Conservation (phyloP, 2,113 vertebrate species). For the Atractosteus spatula region DNA sequence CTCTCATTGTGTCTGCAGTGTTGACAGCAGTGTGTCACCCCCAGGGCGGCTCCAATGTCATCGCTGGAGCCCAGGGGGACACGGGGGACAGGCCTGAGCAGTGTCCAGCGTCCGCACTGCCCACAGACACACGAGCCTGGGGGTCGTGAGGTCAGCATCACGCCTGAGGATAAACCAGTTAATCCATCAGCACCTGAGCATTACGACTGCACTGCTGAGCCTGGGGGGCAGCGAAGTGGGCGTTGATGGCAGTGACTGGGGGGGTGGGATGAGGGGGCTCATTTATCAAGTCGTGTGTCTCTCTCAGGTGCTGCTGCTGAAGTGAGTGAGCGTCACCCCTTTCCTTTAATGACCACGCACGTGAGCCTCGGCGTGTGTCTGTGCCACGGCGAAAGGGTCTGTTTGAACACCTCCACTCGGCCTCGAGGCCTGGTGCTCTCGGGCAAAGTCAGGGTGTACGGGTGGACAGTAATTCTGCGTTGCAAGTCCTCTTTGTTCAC, state of each 20-base stretch:
- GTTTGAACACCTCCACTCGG: no score
- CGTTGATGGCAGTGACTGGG: no score
- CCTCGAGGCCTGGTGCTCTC: no score
- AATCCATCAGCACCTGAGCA: constrained; percentile 29
- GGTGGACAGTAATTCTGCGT: no score
- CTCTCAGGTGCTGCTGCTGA: not conserved
- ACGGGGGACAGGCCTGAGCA: no score
- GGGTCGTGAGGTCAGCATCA: constrained; percentile 24
- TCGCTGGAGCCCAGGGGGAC: not conserved
- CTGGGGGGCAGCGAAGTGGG: constrained; percentile 2
- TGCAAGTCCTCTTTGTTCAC: no score
- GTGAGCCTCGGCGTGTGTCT: no score
- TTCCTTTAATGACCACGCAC: no score
- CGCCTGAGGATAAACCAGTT: constrained; percentile 22
- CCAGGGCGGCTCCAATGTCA: not conserved
- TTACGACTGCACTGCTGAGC: constrained; percentile 22
- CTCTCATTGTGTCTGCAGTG: no score
- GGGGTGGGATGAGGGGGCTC: constrained; percentile 17
- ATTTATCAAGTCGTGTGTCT: constrained; percentile 29
- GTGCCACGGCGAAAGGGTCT: no score
- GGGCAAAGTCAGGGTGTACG: no score
- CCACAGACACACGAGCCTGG: not conserved
- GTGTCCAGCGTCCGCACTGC: no score
- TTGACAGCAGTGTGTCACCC: not conserved
- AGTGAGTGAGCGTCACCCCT: not conserved